Evolutionary conservation across 2,797 vertebrate genomes (phyloP), one percentile per base, ranked within the genome.

Genomic region (Microctenopoma stevenorrisi): DNA sequence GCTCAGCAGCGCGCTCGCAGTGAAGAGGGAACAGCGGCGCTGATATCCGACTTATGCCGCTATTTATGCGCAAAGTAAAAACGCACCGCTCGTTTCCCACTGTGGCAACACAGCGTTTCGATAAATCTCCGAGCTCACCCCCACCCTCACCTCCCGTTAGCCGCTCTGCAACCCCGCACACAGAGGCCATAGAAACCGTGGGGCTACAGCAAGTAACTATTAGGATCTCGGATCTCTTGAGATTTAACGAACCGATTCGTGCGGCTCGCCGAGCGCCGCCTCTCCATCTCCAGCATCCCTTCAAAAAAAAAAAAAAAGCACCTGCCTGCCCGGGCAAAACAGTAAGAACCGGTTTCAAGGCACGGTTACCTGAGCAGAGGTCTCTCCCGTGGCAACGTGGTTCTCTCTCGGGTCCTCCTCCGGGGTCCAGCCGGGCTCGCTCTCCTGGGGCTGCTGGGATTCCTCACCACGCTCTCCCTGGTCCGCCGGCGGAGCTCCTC

Each of bases 351-450:
- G 35, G 64, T 43, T 79, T 16, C 58, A n/a, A n/a, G 10, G 50
- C 33, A 18, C 65, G 50, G 71, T 90, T 93, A 95, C 94, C 94
- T 94, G 88, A 82, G 81, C 80, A 6, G 84, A 87, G 90, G 82
- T 89, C 91, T 93, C 91, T 93, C 83, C 89, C 91, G 84, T 86
- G 84, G 87, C 86, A 85, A 88, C 91, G 89, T 50, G 86, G 84
- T 73, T 83, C 88, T 88, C 91, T 88, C 81, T 89, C 85, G 76
- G 82, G 77, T 92, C 81, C 84, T 91, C 83, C 89, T 92, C 87
- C 86, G 62, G 89, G 89, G 84, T 91, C 91, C 90, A 84, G 89
- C 88, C 83, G 84, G 83, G 89, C 84, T 77, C 73, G 0, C 85
- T 88, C 87, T 88, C 87, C 76, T 69, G 74, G 74, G 46, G 46